Percentiles rank a stretch among this genome's conserved stretches.
These are phyloP conservation scores for Varanus salvator DNA, from an alignment of 2,113 vertebrate genomes.

Conservation along the genomic window DNA sequence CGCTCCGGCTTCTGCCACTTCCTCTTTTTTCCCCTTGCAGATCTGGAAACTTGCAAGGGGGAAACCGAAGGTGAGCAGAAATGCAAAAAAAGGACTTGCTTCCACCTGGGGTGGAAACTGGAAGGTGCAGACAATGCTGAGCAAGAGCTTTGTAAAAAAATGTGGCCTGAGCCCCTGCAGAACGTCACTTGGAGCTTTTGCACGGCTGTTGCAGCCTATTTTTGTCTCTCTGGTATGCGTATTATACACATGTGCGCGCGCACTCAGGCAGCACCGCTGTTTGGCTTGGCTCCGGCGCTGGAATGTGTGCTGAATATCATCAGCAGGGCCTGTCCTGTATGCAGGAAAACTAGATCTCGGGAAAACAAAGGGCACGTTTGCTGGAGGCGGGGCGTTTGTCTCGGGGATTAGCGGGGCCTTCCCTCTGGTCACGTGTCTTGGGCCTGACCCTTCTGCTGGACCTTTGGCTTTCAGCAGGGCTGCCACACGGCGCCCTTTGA, in stretches of 20 bases:
- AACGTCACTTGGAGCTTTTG: background rate
- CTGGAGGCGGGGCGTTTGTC: background rate
- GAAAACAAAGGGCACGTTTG: background rate
- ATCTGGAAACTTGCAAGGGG: background rate
- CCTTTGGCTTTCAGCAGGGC: background rate
- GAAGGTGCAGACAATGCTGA: background rate
- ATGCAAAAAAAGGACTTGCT: background rate
- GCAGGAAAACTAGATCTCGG: background rate
- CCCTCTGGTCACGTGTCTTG: accelerated
- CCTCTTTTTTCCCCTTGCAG: no score
- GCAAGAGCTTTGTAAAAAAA: background rate
- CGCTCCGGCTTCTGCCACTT: background rate
- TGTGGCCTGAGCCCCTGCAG: background rate
- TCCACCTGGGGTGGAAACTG: background rate
- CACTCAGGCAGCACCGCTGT: background rate
- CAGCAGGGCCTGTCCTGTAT: background rate
- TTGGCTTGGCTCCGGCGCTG: constrained; percentile 39
- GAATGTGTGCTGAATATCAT: constrained; percentile 18
- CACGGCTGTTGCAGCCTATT: background rate
- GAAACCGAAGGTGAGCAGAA: background rate
- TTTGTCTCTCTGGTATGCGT: background rate
- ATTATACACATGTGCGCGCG: background rate
- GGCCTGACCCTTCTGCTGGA: accelerated
- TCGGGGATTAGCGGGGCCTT: constrained; percentile 37
- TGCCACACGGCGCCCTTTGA: constrained; percentile 24